phyloP scores from a whole-genome alignment of 2,113 vertebrate genomes.

The Strix aluco region DNA sequence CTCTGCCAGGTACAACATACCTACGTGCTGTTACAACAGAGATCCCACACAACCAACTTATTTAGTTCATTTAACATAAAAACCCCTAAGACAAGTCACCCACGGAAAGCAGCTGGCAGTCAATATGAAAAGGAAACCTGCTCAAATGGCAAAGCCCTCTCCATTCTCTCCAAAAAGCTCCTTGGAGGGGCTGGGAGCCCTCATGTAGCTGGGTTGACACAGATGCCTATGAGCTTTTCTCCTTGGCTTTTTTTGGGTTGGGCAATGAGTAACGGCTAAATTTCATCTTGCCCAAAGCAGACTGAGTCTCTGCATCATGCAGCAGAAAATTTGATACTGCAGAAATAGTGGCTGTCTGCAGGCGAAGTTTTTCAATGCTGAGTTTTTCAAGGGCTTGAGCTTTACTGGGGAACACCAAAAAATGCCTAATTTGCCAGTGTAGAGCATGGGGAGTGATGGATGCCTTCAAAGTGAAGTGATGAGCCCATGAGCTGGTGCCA shows the following conservation, averaged over 20 bases:
- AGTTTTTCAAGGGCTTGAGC: neutral
- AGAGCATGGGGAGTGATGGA: neutral
- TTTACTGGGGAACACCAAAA: neutral
- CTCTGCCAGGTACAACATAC: neutral
- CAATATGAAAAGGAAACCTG: neutral
- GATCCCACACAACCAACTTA: neutral
- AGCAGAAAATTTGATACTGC: neutral
- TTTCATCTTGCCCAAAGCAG: neutral
- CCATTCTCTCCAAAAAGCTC: neutral
- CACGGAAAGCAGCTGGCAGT: neutral
- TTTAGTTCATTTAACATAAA: neutral
- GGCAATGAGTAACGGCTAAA: neutral
- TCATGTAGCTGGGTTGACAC: neutral
- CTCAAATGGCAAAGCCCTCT: neutral
- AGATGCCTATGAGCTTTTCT: rapidly evolving
- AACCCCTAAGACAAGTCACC: rapidly evolving
- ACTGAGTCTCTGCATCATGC: neutral
- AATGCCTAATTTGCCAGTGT: neutral
- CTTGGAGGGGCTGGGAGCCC: neutral
- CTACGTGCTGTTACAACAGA: neutral
- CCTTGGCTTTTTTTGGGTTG: neutral
- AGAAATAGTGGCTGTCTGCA: neutral
- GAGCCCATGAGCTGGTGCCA: neutral
- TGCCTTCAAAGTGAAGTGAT: neutral
- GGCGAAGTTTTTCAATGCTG: neutral